Evolutionary conservation across 1,140 invertebrate species (phyloP), one percentile per base, ranked within the genome.

Genomic region (Drosophila aff.): DNA sequence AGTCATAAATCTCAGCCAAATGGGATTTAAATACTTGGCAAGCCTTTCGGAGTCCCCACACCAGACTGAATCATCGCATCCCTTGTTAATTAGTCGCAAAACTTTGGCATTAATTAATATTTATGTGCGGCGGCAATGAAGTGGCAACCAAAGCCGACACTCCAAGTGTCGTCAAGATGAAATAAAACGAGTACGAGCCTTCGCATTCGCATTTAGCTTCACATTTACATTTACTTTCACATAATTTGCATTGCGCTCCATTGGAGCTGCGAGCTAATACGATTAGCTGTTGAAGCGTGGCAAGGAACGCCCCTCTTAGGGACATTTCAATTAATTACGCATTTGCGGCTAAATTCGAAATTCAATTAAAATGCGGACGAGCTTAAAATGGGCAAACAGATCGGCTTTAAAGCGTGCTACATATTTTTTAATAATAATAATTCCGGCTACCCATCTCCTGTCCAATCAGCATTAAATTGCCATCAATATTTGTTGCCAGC

Each of bases 281-380:
- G 84, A 89, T 89, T 89, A 89, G 64, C 76, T 65, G 28, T 21
- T 78, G 57, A 50, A 43, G 50, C 38, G 47, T 49, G 55, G 46
- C 57, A 18, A 49, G 28, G 38, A 18, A 8, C 23, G 21, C 28
- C 21, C 16, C 16, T 9, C 44, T 36, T 40, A 49, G 31, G 43
- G 62, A 84, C 50, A 72, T 87, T 78, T 90, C 66, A 85, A 90
- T 89, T 89, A 90, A 89, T 90, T 85, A 67, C 68, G 61, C 85
- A 81, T 89, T 89, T 81, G 78, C 52, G 82, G 69, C 58, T 43
- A 36, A 79, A 66, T 62, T 79, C 55, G 64, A 81, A 76, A 79
- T 90, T 78, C 74, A 90, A 90, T 90, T 89, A 79, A 85, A 90
- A 65, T 90, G 33, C 68, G 69, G 43, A 81, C 49, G 40, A 65